A percentile compares a stretch with the other conserved stretches of the same genome.
phyloP scores from a whole-genome alignment of 2,113 vertebrate genomes.

The Daubentonia madagascariensis region DNA sequence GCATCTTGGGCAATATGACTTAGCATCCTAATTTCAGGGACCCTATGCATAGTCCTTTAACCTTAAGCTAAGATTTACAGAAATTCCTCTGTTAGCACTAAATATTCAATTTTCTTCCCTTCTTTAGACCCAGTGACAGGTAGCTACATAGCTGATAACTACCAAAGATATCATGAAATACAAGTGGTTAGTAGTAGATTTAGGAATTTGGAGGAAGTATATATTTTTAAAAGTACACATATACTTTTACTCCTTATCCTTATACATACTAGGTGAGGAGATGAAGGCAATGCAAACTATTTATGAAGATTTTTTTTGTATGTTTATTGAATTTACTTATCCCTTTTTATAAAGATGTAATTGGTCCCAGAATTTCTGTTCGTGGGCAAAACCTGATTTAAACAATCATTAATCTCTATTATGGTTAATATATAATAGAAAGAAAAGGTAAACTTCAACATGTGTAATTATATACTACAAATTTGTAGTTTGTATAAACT shows the following conservation, averaged over 20 bases:
- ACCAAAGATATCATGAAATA: background rate
- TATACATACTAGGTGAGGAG: background rate
- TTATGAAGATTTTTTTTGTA: background rate
- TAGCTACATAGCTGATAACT: background rate
- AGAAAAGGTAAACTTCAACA: background rate
- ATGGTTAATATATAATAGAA: background rate
- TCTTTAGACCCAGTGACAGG: background rate
- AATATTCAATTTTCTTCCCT: background rate
- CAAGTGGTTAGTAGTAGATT: background rate
- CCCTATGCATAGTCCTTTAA: background rate
- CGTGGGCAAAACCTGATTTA: background rate
- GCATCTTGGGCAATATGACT: background rate
- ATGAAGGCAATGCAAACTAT: background rate
- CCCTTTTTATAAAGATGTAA: background rate
- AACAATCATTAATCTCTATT: background rate
- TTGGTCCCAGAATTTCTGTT: conserved; percentile 26
- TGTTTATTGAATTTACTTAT: conserved; percentile 4
- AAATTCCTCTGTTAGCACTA: background rate
- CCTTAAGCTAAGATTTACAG: background rate
- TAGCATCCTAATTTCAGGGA: background rate
- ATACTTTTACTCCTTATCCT: background rate
- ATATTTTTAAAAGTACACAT: background rate
- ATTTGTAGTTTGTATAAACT: background rate
- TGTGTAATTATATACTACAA: background rate
- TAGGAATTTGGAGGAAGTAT: background rate